Base-by-base conservation (phyloP, 2,888 invertebrate genomes). In the Drosophila quinaria region DNA sequence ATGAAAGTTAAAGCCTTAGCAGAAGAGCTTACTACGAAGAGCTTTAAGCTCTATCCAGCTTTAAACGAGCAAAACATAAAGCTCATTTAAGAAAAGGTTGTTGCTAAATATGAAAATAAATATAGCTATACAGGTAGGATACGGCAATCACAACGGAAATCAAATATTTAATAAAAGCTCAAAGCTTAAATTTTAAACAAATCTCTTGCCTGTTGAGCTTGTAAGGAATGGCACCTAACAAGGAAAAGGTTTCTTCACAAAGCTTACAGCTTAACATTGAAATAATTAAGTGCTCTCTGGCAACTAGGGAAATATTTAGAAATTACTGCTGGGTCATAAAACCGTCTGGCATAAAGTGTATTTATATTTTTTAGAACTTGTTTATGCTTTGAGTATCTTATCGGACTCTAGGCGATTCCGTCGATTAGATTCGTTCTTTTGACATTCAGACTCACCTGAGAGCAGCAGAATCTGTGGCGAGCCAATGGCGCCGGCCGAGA, bases 391-490 rank as follows among this genome's bases (percentile, higher is more conserved):
- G 37, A n/a, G 47, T 63, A 75, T 75, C 75, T 75, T 58, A 75
- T 77, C 75, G 46, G 17, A 4, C 2, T 35, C 8, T 41, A 1
- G 13, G 17, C 31, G 75, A 46, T 65, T 50, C 29, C 59, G n/a
- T 10, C 42, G 39, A 68, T 58, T 73, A 58, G 22, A 4, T 25
- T 33, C 9, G 29, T 17, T 8, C 13, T 15, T 37, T 19, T 42
- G 35, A 47, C 25, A 1, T 29, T 42, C 25, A 25, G 19, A 70
- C 84, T 67, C 94, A 13, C 98, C 98, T 0, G 97, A 98, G 4
- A 98, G 92, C 97, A 98, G 96, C 44, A 98, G 93, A 22, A 98
- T 93, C 91, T 98, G 98, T 0, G 98, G 97, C n/a, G 96, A 96
- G 90, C 98, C 98, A 39, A 98, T 96, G 1, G 98, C 95, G 1